Percentiles rank a stretch among this genome's conserved stretches.
phyloP scores from a whole-genome alignment of 2,888 invertebrate species.

The Athripsodes cinereus region DNA sequence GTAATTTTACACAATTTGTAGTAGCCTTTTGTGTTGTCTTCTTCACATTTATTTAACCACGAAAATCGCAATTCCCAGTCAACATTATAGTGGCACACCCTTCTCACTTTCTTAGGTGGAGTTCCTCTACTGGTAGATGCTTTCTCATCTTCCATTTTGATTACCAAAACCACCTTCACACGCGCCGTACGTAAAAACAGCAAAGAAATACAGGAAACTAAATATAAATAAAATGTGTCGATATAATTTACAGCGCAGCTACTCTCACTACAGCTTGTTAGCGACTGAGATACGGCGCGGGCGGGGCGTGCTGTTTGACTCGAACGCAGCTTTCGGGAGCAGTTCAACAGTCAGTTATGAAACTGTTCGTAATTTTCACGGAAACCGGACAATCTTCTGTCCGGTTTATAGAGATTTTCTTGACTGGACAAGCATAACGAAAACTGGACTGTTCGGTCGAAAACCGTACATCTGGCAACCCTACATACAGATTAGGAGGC shows the following conservation, averaged over 20 bases:
- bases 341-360: neutral
- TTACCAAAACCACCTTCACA: neutral
- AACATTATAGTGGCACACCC: neutral
- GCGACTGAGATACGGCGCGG: neutral
- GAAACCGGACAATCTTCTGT: neutral
- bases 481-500: neutral
- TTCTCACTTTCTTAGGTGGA: neutral
- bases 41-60: neutral
- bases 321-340: neutral
- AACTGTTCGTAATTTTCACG: neutral
- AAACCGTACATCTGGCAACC: neutral
- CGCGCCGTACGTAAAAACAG: neutral
- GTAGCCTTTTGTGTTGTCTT: neutral
- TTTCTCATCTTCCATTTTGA: neutral
- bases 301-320: neutral
- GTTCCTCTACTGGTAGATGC: neutral
- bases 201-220: neutral
- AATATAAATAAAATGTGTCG: neutral
- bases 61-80: neutral
- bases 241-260: neutral
- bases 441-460: neutral
- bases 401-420: too few relatives aligned
- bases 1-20: neutral
- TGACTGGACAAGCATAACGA: neutral
- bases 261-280: neutral